These are phyloP conservation scores for cat (Felis catus) DNA, from an alignment of 2,113 vertebrate species.

Conservation along the genomic window F.catus_Fca126_mat1.0 CM031421.1:91616501-91617000, in stretches of 20 bases:
- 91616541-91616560: neutral
- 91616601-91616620: neutral
- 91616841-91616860: neutral
- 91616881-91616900: neutral
- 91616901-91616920: neutral
- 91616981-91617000: neutral
- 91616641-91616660: neutral
- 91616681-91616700: neutral
- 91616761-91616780: neutral
- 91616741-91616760: neutral
- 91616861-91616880: neutral
- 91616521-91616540: neutral
- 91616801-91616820: neutral
- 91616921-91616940: neutral
- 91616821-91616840: neutral
- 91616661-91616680: neutral
- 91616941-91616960: neutral
- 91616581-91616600: neutral
- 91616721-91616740: neutral
- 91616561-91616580: neutral
- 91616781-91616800: neutral
- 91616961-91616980: neutral
- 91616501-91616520: neutral
- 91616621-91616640: neutral
- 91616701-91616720: too few relatives aligned